Conservation (phyloP, 1,140 invertebrate genomes). For the Laupala kohalensis region DNA sequence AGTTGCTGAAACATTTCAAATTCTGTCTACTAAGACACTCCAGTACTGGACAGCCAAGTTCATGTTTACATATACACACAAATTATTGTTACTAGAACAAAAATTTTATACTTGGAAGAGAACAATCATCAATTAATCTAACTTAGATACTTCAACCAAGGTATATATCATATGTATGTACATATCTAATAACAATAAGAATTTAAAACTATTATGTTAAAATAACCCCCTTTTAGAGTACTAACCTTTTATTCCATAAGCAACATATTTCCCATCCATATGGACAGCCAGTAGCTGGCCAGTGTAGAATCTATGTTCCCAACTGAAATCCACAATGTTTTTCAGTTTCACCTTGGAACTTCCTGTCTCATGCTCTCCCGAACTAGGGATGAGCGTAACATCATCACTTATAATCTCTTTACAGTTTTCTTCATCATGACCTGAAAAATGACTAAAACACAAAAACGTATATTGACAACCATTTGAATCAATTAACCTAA, state of each 20-base stretch:
- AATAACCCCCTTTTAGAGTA: background rate
- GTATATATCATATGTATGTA: background rate
- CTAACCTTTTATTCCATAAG: slow-evolving; percentile 79
- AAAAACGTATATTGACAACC: background rate
- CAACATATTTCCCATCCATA: slow-evolving; percentile 68
- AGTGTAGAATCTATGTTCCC: slow-evolving; percentile 74
- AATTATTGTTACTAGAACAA: no score
- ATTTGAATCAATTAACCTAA: background rate
- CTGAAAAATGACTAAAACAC: slow-evolving; percentile 5
- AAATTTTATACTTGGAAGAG: no score
- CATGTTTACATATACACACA: no score
- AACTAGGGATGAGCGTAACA: slow-evolving; percentile 54
- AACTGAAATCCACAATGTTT: slow-evolving; percentile 83
- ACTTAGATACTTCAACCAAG: no score
- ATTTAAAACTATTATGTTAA: background rate
- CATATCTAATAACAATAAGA: slow-evolving; percentile 1
- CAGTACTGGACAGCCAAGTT: no score
- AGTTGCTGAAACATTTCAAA: no score
- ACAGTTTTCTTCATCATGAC: slow-evolving; percentile 3
- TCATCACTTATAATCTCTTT: slow-evolving; percentile 50
- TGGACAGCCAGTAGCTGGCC: slow-evolving; percentile 83
- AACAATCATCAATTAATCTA: no score
- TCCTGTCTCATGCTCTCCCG: slow-evolving; percentile 54
- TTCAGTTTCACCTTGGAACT: slow-evolving; percentile 82
- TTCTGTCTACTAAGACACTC: no score